A percentile compares a stretch with the other conserved stretches of the same genome.
These are phyloP conservation scores for Myripristis murdjan DNA, from an alignment of 2,797 vertebrate genomes.

Conservation along the genomic window DNA sequence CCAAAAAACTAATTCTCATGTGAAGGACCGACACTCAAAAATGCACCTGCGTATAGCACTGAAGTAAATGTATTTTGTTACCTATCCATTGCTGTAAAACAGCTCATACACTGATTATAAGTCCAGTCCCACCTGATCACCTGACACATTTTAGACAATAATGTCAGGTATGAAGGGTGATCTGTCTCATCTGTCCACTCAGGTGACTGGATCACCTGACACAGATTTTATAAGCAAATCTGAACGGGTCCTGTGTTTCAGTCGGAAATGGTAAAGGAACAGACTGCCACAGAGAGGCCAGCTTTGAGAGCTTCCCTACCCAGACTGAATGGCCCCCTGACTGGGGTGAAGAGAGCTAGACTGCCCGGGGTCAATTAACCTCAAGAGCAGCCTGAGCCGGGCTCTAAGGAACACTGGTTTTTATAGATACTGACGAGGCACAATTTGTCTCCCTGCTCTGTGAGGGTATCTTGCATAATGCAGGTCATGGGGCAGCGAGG, in stretches of 20 bases:
- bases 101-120: too few species aligned
- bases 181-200: too few species aligned
- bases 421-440: conserved; percentile 73
- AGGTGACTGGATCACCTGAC: too few species aligned
- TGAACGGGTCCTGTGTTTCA: conserved; percentile 29
- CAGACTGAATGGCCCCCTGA: conserved; percentile 42
- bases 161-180: too few species aligned
- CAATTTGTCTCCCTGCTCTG: conserved; percentile 62
- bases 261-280: conserved; percentile 39
- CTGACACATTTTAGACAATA: too few species aligned
- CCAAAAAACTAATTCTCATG: too few species aligned
- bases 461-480: conserved; percentile 67
- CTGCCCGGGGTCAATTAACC: conserved; percentile 76
- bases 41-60: too few species aligned
- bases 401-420: conserved; percentile 69
- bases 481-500: conserved; percentile 72
- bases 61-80: too few species aligned
- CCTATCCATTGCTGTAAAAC: too few species aligned
- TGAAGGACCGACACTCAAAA: too few species aligned
- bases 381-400: conserved; percentile 45
- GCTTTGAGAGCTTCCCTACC: conserved; percentile 47
- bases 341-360: conserved; percentile 51
- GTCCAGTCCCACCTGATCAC: too few species aligned
- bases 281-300: conserved; percentile 56
- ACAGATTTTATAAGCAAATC: too few species aligned